Evolutionary conservation across 2,888 invertebrate genomes (phyloP), one percentile per base, ranked within the genome.

Genomic region (Drosophila neotestacea): DNA sequence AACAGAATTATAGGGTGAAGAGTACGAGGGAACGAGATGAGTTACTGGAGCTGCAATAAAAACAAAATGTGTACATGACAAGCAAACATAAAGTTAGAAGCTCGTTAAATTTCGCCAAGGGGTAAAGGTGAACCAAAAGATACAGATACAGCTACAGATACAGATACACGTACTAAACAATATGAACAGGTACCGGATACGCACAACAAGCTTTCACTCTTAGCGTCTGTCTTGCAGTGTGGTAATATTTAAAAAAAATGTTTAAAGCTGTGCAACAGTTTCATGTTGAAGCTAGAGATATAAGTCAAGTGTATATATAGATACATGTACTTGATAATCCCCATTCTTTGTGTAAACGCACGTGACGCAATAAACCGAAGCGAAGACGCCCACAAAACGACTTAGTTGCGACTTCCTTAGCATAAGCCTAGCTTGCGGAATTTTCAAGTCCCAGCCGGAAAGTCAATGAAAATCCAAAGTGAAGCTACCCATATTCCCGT

Each of bases 51-150:
- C 70, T 79, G 51, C 79, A 85, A 85, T 85, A 85, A 85, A 84
- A 88, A 84, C 85, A 86, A 77, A 85, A 86, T 86, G 85, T 84
- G 79, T 81, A 88, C 84, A 87, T 70, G 88, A 85, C 88, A 86
- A 89, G 85, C 88, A 88, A 80, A 89, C 89, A 89, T 83, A 88
- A 89, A 86, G 85, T 88, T 86, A 77, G 85, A 64, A 88, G 88
- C 85, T 86, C 85, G 89, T 86, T 89, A 89, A 86, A 88, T 82
- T 74, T 48, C 50, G 80, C 85, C 83, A 88, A 88, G 74, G 80
- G 76, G 70, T 75, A 70, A 75, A 77, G 75, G 75, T 65, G 38
- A 65, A 36, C 10, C 44, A 30, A 42, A 60, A 47, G 50, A 64
- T 64, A 50, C 58, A 27, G 39, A 32, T 32, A 32, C 47, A n/a